Evolutionary conservation across 2,797 vertebrate genomes (phyloP).

Genomic region (Hapalemur alaotrensis): DNA sequence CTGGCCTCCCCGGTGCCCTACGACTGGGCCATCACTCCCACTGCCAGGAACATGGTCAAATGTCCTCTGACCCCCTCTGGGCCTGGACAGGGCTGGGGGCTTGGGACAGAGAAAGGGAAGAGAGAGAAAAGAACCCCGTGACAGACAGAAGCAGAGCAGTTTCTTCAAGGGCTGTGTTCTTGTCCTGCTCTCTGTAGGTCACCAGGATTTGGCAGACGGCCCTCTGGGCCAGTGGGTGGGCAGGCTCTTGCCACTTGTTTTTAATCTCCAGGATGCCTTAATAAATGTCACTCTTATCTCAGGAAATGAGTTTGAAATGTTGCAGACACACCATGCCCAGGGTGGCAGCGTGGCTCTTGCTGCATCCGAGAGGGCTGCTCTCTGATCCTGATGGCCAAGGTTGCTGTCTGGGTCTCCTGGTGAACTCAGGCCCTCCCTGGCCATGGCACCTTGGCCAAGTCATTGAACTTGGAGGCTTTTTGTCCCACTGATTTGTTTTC

Average conservation of each 20-base stretch:
- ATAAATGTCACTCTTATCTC: slow-evolving; percentile 53
- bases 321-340: neutral
- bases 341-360: neutral
- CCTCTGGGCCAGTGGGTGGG: neutral
- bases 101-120: neutral
- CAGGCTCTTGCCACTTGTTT: neutral
- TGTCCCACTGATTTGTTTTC: slow-evolving; percentile 24
- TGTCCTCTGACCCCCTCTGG: neutral
- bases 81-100: neutral
- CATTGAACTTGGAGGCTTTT: neutral
- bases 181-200: neutral
- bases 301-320: slow-evolving; percentile 44
- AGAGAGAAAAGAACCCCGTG: neutral
- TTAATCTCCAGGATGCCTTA: slow-evolving; percentile 5
- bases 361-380: neutral
- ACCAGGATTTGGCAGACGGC: neutral
- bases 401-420: neutral
- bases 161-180: neutral
- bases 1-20: neutral
- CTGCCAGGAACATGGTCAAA: neutral
- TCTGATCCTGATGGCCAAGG: neutral
- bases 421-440: neutral
- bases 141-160: neutral
- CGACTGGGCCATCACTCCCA: neutral
- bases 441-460: neutral